Evolutionary conservation across 2,888 invertebrate genomes (phyloP).

Genomic region (Chrysotoxum bicinctum): DNA sequence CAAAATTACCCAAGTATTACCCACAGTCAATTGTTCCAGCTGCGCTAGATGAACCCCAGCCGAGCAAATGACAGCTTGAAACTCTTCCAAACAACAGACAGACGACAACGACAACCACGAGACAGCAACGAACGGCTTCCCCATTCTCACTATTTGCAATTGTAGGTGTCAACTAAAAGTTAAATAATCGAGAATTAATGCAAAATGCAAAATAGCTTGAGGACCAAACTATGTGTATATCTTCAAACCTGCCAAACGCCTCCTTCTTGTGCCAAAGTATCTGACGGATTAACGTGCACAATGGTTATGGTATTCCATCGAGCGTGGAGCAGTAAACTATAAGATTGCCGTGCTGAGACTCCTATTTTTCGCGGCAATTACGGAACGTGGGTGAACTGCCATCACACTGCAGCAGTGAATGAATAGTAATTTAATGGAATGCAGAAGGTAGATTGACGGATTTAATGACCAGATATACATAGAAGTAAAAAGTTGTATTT

Average conservation of each 20-base stretch:
- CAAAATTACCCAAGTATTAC: constrained; percentile 33
- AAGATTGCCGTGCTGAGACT: neutral
- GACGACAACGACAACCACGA: neutral
- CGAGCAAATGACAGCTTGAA: constrained; percentile 25
- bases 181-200: constrained; percentile 70
- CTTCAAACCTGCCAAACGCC: constrained; percentile 15
- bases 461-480: constrained; percentile 46
- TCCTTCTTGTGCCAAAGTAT: constrained; percentile 21
- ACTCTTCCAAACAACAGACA: constrained; percentile 31
- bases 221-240: constrained; percentile 16
- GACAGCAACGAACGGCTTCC: constrained; percentile 16
- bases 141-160: constrained; percentile 34
- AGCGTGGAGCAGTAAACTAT: neutral
- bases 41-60: constrained; percentile 1
- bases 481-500: constrained; percentile 9
- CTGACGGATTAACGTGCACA: constrained; percentile 34
- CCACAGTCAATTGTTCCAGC: constrained; percentile 40
- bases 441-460: constrained; percentile 39
- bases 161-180: constrained; percentile 66
- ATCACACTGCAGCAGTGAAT: constrained; percentile 27
- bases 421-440: constrained; percentile 52
- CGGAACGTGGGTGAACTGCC: constrained; percentile 61
- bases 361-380: constrained; percentile 43
- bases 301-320: constrained; percentile 20
- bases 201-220: constrained; percentile 56